Evolutionary conservation across 2,888 invertebrate genomes (phyloP).

Genomic region (Ophion slaviceki): DNA sequence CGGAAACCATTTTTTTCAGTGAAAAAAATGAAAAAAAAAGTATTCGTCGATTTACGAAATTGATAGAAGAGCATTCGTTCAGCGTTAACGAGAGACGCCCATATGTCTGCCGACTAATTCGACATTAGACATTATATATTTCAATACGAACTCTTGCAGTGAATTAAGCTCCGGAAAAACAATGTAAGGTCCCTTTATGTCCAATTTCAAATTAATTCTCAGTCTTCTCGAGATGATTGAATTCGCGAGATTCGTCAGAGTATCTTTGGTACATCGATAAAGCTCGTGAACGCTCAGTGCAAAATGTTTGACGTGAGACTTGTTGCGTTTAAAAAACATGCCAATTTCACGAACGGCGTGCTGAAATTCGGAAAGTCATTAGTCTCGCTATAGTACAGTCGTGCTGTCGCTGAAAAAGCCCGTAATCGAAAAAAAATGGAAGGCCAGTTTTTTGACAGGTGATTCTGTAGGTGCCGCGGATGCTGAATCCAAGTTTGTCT

Average conservation of each 20-base stretch:
- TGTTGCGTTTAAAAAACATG: conserved; percentile 88
- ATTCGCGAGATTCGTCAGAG: conserved; percentile 83
- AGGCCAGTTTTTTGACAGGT: too few relatives aligned
- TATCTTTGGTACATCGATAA: conserved; percentile 79
- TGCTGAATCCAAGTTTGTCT: too few relatives aligned
- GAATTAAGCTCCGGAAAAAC: conserved; percentile 91
- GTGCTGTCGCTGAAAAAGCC: too few relatives aligned
- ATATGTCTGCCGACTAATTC: not conserved
- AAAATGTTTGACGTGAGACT: conserved; percentile 84
- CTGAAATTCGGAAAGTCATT: conserved; percentile 83
- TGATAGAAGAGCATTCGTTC: not conserved
- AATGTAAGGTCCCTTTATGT: conserved; percentile 90
- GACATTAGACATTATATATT: not conserved
- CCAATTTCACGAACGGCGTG: conserved; percentile 89
- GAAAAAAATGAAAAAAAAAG: not conserved
- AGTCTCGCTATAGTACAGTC: not conserved
- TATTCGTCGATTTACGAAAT: not conserved
- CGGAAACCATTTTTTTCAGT: not conserved
- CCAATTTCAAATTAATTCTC: conserved; percentile 89
- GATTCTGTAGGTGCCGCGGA: too few relatives aligned
- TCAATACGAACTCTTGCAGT: conserved; percentile 85
- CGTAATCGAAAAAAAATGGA: too few relatives aligned
- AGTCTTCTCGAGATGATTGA: conserved; percentile 85
- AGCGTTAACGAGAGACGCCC: not conserved
- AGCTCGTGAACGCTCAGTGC: conserved; percentile 75